Evolutionary conservation across 2,888 invertebrate genomes (phyloP), one percentile per base, ranked within the genome.

Genomic region (Harmothoe impar): DNA sequence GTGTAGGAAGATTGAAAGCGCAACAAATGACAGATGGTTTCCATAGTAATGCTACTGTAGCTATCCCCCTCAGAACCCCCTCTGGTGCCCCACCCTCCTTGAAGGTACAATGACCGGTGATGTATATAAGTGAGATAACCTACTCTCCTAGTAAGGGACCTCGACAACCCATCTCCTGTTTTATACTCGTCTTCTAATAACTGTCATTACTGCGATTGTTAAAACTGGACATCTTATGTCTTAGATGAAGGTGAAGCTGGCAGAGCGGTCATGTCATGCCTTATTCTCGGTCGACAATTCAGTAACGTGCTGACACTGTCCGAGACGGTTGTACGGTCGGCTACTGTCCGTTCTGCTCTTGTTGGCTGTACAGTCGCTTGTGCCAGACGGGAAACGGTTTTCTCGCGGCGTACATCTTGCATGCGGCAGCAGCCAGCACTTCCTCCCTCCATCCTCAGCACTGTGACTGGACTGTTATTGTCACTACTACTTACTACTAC

Each of bases 11-110:
- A 72, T 72, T 72, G 72, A 72, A 72, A 72, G 72, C 72, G 72
- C 72, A 72, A 72, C 72, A 72, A 72, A 72, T 72, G 72, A 72
- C 72, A 72, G 72, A 72, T 72, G 72, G 72, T 72, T 72, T 72
- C 72, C 72, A 72, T 72, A 72, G 72, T 72, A 72, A 25, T 15
- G 31, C 72, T 72, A 25, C 25, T 29, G 72, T 72, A 72, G 72
- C 29, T n/a, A 72, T 72, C 3, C 31, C 72, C 72, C 15, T 72
- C 25, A 72, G 72, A 29, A 5, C 0, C 29, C 72, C 1, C 25
- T 29, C 5, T 72, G 72, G 72, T 15, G 29, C 29, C 29, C 72
- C 25, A 3, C 25, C 1, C 72, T 72, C 15, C 72, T 72, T 72
- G 29, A 72, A 72, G n/a, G 72, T 72, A 29, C 31, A 29, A 29